Percentiles rank a stretch among this genome's conserved stretches.
Conservation (phyloP, 2,797 vertebrate genomes). For the Denticeps clupeoides region DNA sequence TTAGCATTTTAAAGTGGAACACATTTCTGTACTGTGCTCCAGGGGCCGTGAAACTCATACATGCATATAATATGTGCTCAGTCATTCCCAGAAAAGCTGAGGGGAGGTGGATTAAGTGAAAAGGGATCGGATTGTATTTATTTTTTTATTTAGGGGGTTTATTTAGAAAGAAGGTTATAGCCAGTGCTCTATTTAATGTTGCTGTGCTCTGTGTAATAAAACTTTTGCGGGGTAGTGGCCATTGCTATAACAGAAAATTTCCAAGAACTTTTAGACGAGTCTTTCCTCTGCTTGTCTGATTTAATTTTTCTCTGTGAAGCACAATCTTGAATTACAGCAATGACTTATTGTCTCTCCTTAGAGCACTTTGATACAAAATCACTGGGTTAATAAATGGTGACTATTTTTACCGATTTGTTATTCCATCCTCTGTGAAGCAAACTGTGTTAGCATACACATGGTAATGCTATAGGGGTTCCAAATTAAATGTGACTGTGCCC, state of each 20-base stretch:
- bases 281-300: too few relatives aligned
- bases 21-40: constrained; percentile 47
- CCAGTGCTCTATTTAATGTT: constrained; percentile 27
- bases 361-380: too few relatives aligned
- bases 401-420: too few relatives aligned
- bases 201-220: too few relatives aligned
- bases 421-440: too few relatives aligned
- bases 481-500: constrained; percentile 44
- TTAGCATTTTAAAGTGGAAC: constrained; percentile 61
- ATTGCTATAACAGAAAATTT: too few relatives aligned
- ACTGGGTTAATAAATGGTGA: too few relatives aligned
- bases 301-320: too few relatives aligned
- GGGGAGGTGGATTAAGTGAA: constrained; percentile 49
- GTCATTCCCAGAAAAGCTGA: constrained; percentile 68
- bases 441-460: constrained; percentile 18
- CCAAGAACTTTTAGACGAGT: too few relatives aligned
- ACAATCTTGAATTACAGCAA: too few relatives aligned
- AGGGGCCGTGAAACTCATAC: constrained; percentile 55
- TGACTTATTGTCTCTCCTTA: too few relatives aligned
- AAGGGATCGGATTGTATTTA: constrained; percentile 47
- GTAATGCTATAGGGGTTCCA: constrained; percentile 30
- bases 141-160: constrained; percentile 58
- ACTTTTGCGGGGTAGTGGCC: too few relatives aligned
- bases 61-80: constrained; percentile 67
- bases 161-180: constrained; percentile 44